Evolutionary conservation across 2,797 vertebrate genomes (phyloP), one percentile per base, ranked within the genome.

Genomic region (Botia kubotai): DNA sequence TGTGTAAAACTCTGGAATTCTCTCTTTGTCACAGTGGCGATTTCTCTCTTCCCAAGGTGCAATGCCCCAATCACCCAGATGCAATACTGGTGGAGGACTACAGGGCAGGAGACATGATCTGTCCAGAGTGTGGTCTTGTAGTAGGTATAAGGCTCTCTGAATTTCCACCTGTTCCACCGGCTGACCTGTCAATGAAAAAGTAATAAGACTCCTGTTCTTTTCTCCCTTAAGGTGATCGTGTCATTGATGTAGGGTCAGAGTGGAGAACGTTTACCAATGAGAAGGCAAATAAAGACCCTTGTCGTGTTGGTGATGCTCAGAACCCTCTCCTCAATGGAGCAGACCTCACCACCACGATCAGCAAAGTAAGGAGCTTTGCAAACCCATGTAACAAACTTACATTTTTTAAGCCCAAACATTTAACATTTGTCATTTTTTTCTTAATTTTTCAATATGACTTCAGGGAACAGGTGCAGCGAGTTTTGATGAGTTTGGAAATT

Each of bases 191-290:
- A 17, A 13, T 39, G 8, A 33, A 36, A 33, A 33, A 3, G 4
- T 33, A 33, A 33, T 67, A n/a, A 43, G 17, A 66, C 29, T 4
- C 0, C 0, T 60, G 11, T 29, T 6, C 14, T 72, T 58, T 4
- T 13, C 13, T 6, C 29, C 0, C 6, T 63, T 33, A 23, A 99
- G 98, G 98, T 88, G 98, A 99, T 87, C 95, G 98, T 11, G 97
- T 99, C 62, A 99, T 99, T 0, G 98, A 99, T 0, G 98, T 99
- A 0, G 98, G 98, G 39, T 99, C 98, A 0, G 98, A 99, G 89
- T 99, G 98, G 98, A 96, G 98, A 91, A 99, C 98, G 3, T 99
- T 99, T 91, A 98, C 98, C 85, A 99, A 99, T 29, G 98, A 99
- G 91, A 98, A 98, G 94, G 97, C 97, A 84, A 96, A 96, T 26